Conservation (phyloP, 1,140 invertebrate species). For the Trinorchestia longiramus region DNA sequence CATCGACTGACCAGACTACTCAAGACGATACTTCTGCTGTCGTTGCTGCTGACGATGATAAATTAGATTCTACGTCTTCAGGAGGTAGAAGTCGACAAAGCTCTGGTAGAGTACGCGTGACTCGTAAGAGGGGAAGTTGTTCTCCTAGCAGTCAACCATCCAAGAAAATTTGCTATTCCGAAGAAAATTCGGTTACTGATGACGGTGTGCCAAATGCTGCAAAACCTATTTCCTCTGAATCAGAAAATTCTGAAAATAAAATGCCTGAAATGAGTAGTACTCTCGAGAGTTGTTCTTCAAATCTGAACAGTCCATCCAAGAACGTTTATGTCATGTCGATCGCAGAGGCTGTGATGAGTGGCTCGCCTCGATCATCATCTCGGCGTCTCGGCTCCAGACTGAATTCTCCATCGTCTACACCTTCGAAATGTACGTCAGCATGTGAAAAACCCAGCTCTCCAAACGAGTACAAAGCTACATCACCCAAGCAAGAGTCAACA, state of each 20-base stretch:
- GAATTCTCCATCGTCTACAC: neutral
- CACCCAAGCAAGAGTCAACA: neutral
- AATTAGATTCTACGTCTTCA: neutral
- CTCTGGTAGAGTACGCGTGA: neutral
- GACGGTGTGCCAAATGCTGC: neutral
- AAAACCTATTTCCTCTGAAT: neutral
- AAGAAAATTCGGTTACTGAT: neutral
- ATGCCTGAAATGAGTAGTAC: neutral
- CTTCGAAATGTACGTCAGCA: neutral
- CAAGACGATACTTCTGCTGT: neutral
- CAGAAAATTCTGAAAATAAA: neutral
- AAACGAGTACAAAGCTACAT: neutral
- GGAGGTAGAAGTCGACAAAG: neutral
- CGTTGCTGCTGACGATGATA: neutral
- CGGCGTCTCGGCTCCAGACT: neutral
- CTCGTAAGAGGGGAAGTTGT: neutral
- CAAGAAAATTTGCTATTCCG: neutral
- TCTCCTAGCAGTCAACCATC: constrained; percentile 4
- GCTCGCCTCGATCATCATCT: neutral
- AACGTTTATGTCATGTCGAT: constrained; percentile 42
- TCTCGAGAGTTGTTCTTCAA: neutral
- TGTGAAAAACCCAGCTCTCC: neutral
- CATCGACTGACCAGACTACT: neutral
- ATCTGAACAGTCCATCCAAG: neutral
- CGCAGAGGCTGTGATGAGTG: constrained; percentile 42